Evolutionary conservation across 2,113 vertebrate genomes (phyloP), one percentile per base, ranked within the genome.

Genomic region (Sceloporus tristichus): DNA sequence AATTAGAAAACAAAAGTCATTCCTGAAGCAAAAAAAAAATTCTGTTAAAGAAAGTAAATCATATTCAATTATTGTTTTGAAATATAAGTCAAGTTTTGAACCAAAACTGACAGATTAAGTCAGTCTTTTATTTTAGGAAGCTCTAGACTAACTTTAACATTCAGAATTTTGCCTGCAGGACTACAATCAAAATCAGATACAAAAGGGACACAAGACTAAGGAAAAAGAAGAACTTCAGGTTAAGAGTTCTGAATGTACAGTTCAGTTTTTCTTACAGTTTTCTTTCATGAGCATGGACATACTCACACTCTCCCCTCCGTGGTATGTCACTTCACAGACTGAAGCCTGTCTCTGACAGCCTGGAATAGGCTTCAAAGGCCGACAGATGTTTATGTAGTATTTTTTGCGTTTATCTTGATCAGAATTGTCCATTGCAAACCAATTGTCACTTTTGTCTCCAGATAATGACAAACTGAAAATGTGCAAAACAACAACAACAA

Each of bases 321-420:
- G 88, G 16, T 98, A 98, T 8, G 96, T 94, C 95, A 97, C 97
- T 96, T 99, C 97, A 80, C 99, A 99, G 62, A 97, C 97, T 0
- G 98, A 97, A 0, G 98, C 97, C 0, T 94, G 94, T 0, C 97
- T 97, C 90, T 98, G 98, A 1, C 99, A 99, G 86, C 98, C 98
- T 0, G 87, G 89, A 18, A 99, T 97, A 0, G 97, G 94, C 53
- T 94, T 96, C 89, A 99, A 94, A 0, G 98, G 98, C 1, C 97
- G 98, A 56, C 99, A 99, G 34, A 99, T 92, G 0, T 99, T 99
- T 89, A 99, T 97, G 95, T 99, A 98, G 91, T 99, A 99, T 73
- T 98, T 98, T 91, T 94, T 98, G 10, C 1, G 95, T 4, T 91
- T 92, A 1, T 0, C 21, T 0, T 79, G 62, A 68, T 96, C 93